These are phyloP conservation scores for Drosophila pandora DNA, from an alignment of 1,140 invertebrate genomes.

Conservation along the genomic window DNA sequence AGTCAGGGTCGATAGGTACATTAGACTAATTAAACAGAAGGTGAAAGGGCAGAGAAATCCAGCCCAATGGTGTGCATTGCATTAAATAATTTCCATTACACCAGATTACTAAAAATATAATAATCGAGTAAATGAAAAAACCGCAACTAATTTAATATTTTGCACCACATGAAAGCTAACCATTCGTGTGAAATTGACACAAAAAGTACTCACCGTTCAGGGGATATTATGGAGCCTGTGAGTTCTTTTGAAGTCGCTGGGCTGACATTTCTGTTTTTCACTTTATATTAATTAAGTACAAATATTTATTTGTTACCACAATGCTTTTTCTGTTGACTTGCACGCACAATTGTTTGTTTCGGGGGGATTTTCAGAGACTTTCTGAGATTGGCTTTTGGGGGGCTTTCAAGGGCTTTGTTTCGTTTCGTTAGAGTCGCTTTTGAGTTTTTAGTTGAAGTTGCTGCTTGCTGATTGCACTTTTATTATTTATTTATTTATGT, in stretches of 20 bases:
- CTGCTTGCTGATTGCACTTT: constrained; percentile 24
- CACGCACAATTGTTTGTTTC: constrained; percentile 2
- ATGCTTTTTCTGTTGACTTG: neutral
- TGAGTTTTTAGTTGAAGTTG: constrained; percentile 7
- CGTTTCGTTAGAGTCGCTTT: constrained; percentile 33
- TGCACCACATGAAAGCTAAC: neutral
- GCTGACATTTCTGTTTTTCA: constrained; percentile 36
- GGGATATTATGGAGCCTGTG: constrained; percentile 35
- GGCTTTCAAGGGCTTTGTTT: constrained; percentile 19
- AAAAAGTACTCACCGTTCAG: constrained; percentile 55
- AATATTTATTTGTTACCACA: constrained; percentile 42
- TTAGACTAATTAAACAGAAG: constrained; percentile 61
- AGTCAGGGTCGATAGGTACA: constrained; percentile 30
- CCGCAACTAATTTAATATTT: neutral
- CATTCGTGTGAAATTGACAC: neutral
- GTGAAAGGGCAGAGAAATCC: neutral
- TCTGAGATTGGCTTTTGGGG: constrained; percentile 30
- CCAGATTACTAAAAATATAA: neutral
- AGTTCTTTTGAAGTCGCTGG: constrained; percentile 49
- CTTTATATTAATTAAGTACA: constrained; percentile 31
- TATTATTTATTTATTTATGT: neutral
- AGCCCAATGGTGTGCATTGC: neutral
- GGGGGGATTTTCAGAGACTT: neutral
- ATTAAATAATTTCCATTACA: neutral
- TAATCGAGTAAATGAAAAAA: neutral